phyloP scores from a whole-genome alignment of 2,113 vertebrate genomes.

The Pituophis catenifer region DNA sequence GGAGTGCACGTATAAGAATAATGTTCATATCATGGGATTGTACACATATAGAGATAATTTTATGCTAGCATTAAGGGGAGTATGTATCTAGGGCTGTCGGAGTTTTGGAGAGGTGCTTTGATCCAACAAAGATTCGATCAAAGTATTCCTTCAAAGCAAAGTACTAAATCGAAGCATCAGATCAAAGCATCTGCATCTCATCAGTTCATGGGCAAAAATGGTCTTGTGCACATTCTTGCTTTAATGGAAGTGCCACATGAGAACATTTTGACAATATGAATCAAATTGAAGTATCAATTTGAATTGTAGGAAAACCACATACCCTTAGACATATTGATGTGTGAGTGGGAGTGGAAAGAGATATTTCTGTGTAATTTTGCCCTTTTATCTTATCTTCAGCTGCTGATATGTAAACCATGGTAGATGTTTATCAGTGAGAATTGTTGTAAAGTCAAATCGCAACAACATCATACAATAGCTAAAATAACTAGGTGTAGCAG shows the following conservation, averaged over 20 bases:
- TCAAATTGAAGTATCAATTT: not conserved
- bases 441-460: not conserved
- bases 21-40: not conserved
- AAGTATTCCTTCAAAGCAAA: not conserved
- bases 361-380: not conserved
- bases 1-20: not conserved
- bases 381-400: not conserved
- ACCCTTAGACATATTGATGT: not conserved
- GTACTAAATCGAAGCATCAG: not conserved
- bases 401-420: not conserved
- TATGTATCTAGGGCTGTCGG: not conserved
- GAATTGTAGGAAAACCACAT: not conserved
- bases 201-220: not conserved
- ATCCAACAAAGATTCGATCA: not conserved
- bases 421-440: not conserved
- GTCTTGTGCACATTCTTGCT: not conserved
- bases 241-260: not conserved
- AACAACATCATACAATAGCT: not conserved
- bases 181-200: not conserved
- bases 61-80: not conserved
- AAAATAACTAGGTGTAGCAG: conserved; percentile 1
- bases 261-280: not conserved
- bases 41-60: not conserved
- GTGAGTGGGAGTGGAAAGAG: not conserved
- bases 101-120: not conserved